Base-by-base conservation (phyloP, 2,888 invertebrate species). In the Anagyrus pseudococci region DNA sequence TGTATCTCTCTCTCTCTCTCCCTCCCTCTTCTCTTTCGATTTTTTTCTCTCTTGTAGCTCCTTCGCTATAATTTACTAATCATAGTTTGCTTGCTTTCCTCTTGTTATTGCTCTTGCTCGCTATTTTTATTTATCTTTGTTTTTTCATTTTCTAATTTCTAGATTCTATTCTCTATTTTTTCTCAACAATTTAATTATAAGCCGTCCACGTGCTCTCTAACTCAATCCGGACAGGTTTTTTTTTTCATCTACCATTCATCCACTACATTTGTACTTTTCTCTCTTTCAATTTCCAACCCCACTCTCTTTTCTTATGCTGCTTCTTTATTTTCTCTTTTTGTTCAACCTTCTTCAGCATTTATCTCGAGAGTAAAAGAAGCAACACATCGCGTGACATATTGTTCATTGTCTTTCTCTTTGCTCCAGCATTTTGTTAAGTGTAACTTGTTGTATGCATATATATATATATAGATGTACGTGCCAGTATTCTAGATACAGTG, bases 371-470 rank as follows among this genome's bases (percentile, higher is more conserved):
- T 1, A 46, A 60, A 57, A 67, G 58, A 69, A 60, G 64, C 65
- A 64, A 60, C 63, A 56, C 65, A 67, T 68, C 44, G 46, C 62
- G 58, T 47, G 53, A 62, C 47, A 52, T 53, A 52, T 55, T 60
- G 63, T 61, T 66, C 60, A 47, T 64, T 67, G 67, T 64, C 50
- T 67, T 67, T 67, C 67, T 67, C 67, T 67, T 67, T 67, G 67
- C 67, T 67, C 64, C 47, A 62, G 64, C 67, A 58, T 62, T 56
- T 54, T 58, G 29, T 54, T 37, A 55, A 23, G 50, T 62, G 53
- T 58, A 2, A 20, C 23, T 52, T 43, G 26, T 20, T 46, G 52
- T 52, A 22, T 46, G 47, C 57, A 54, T 58, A n/a, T n/a, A 37
- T 15, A 37, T 37, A 37, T 10, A 15, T 37, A 37, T n/a, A 13